These are phyloP conservation scores for Linnaemya tessellans DNA, from an alignment of 2,888 invertebrate genomes.

Conservation along the genomic window DNA sequence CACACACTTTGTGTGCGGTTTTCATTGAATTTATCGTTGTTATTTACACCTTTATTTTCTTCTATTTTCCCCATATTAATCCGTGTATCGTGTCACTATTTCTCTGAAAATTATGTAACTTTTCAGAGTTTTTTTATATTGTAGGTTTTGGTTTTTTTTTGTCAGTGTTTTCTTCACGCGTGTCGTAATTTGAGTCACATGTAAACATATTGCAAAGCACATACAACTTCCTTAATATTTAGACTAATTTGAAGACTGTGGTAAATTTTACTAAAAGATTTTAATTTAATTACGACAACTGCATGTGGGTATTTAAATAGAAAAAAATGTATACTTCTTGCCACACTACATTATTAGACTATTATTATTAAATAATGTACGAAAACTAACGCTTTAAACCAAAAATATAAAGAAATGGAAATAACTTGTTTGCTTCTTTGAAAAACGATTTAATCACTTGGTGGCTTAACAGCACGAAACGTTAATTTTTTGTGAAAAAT, in stretches of 20 bases:
- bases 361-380: too few relatives aligned
- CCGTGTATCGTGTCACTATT: neutral
- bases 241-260: constrained; percentile 16
- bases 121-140: constrained; percentile 7
- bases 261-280: constrained; percentile 6
- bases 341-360: too few relatives aligned
- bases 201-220: constrained; percentile 23
- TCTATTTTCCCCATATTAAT: constrained; percentile 15
- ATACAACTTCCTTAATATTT: constrained; percentile 44
- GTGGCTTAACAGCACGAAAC: too few relatives aligned
- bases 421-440: too few relatives aligned
- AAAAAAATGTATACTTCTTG: too few relatives aligned
- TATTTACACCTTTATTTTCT: constrained; percentile 57
- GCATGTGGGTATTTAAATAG: too few relatives aligned
- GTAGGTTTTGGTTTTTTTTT: constrained; percentile 18
- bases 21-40: constrained; percentile 52
- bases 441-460: too few relatives aligned
- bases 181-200: constrained; percentile 63
- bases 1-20: constrained; percentile 61
- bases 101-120: constrained; percentile 50
- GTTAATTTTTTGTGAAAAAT: too few relatives aligned
- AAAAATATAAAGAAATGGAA: too few relatives aligned
- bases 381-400: too few relatives aligned
- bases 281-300: too few relatives aligned
- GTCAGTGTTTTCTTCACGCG: constrained; percentile 62